A percentile compares a stretch with the other conserved stretches of the same genome.
These are phyloP conservation scores for Andinoacara biseriatus DNA, from an alignment of 2,113 vertebrate genomes.

Conservation along the genomic window DNA sequence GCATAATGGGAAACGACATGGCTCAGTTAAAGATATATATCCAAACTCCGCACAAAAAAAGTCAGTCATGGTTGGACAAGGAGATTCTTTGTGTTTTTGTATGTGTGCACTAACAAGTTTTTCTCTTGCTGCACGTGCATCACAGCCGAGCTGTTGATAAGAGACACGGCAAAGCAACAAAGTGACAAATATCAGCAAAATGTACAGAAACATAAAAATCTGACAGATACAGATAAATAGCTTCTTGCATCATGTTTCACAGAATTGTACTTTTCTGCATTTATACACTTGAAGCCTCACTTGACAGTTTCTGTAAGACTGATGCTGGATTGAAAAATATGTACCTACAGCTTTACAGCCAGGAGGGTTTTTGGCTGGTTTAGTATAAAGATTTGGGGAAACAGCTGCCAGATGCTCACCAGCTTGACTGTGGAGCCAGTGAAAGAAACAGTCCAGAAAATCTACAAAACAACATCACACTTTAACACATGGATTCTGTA, in stretches of 20 bases:
- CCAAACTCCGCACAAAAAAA: neutral
- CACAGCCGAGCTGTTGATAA: constrained; percentile 32
- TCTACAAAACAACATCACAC: neutral
- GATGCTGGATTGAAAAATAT: neutral
- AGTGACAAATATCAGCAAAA: neutral
- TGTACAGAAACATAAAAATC: neutral
- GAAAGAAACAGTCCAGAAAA: neutral
- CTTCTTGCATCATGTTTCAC: neutral
- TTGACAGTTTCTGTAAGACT: neutral
- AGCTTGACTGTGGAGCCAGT: neutral
- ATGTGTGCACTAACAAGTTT: constrained; percentile 4
- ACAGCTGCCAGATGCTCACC: neutral
- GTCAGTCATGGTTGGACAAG: constrained; percentile 8
- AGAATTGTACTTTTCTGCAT: neutral
- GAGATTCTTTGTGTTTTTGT: constrained; percentile 25
- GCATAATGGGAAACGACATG: neutral
- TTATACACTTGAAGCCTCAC: neutral
- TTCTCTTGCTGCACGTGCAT: constrained; percentile 3
- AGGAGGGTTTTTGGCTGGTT: neutral
- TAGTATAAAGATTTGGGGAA: neutral
- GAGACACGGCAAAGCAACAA: neutral
- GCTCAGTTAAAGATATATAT: neutral
- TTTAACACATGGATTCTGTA: neutral
- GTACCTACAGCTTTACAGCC: neutral
- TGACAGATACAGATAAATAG: neutral